phyloP scores from a whole-genome alignment of 2,113 vertebrate genomes.

The Taurulus bubalis region DNA sequence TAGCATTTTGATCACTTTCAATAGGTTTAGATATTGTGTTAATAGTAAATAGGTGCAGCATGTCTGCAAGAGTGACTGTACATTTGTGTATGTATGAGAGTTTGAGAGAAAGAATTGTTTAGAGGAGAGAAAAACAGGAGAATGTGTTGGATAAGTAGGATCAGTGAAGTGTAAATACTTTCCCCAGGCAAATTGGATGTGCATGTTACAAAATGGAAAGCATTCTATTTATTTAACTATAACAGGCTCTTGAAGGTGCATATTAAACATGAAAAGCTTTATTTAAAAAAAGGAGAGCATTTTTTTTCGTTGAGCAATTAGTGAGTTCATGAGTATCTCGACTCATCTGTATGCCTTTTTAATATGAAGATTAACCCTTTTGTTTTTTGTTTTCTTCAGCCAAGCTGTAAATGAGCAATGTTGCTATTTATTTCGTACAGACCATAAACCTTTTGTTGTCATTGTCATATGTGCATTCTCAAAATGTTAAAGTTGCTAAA shows the following conservation, averaged over 20 bases:
- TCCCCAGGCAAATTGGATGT: slow-evolving; percentile 86
- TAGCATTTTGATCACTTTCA: slow-evolving; percentile 85
- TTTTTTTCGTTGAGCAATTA: slow-evolving; percentile 80
- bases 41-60: slow-evolving; percentile 82
- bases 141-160: slow-evolving; percentile 68
- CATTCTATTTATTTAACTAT: slow-evolving; percentile 90
- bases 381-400: slow-evolving; percentile 71
- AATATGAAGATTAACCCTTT: slow-evolving; percentile 84
- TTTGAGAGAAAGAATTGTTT: slow-evolving; percentile 74
- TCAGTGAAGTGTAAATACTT: slow-evolving; percentile 86
- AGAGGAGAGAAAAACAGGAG: slow-evolving; percentile 50
- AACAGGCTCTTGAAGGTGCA: slow-evolving; percentile 88
- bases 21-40: slow-evolving; percentile 86
- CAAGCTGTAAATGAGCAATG: slow-evolving; percentile 85
- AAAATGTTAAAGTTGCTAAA: slow-evolving; percentile 86
- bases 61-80: slow-evolving; percentile 82
- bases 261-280: slow-evolving; percentile 87
- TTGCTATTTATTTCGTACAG: slow-evolving; percentile 88
- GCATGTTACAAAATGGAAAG: slow-evolving; percentile 89
- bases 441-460: slow-evolving; percentile 79
- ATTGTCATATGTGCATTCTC: slow-evolving; percentile 84
- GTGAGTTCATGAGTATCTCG: slow-evolving; percentile 76
- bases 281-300: slow-evolving; percentile 87
- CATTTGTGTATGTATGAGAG: slow-evolving; percentile 78
- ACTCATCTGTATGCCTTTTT: slow-evolving; percentile 82